phyloP scores from a whole-genome alignment of 2,888 invertebrate species.

The Junonia oenone region DNA sequence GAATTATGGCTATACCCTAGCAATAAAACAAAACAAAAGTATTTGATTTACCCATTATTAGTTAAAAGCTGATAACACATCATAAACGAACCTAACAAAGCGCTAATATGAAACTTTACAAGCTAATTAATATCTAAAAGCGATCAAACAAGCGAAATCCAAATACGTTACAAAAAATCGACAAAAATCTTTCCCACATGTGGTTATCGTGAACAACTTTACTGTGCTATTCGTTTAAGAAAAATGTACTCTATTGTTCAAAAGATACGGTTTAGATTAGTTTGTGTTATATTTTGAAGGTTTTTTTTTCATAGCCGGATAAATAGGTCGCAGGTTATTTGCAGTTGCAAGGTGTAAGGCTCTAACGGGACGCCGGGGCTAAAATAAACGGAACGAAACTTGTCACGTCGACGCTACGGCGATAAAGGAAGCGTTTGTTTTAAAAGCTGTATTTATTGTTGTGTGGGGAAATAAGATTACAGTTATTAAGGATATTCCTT shows the following conservation, averaged over 20 bases:
- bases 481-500: neutral
- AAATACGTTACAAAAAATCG: slow-evolving; percentile 57
- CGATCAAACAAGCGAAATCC: slow-evolving; percentile 66
- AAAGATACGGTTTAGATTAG: slow-evolving; percentile 24
- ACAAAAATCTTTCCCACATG: slow-evolving; percentile 65
- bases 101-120: slow-evolving; percentile 31
- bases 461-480: slow-evolving; percentile 16
- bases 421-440: slow-evolving; percentile 63
- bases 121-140: slow-evolving; percentile 63
- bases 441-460: slow-evolving; percentile 46
- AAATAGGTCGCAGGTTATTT: slow-evolving; percentile 78
- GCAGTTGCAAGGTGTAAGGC: slow-evolving; percentile 71
- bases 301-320: slow-evolving; percentile 60
- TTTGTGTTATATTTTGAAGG: slow-evolving; percentile 22
- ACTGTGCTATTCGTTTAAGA: neutral
- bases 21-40: no score
- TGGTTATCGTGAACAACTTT: slow-evolving; percentile 39
- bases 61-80: neutral
- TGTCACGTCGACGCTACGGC: slow-evolving; percentile 49
- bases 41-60: neutral
- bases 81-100: slow-evolving; percentile 1
- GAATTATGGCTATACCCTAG: no score
- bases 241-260: slow-evolving; percentile 13
- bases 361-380: slow-evolving; percentile 65
- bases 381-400: slow-evolving; percentile 65